A percentile compares a stretch with the other conserved stretches of the same genome.
Evolutionary conservation across 2,888 invertebrate species (phyloP).

Genomic region (Drosophila seclusa): DNA sequence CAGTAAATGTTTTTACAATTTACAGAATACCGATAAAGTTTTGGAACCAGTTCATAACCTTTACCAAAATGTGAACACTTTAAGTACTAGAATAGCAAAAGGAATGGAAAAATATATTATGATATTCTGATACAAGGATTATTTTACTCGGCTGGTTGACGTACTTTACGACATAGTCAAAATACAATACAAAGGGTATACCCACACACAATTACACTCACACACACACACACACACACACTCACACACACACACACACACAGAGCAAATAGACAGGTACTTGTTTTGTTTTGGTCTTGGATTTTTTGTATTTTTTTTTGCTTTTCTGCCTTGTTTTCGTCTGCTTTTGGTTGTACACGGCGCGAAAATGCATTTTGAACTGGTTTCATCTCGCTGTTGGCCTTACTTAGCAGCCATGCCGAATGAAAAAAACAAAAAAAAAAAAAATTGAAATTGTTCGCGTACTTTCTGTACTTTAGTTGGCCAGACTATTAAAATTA

Average conservation of each 20-base stretch:
- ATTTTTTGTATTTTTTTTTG: background rate
- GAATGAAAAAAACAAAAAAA: background rate
- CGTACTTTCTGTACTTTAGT: constrained; percentile 29
- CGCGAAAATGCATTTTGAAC: constrained; percentile 37
- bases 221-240: background rate
- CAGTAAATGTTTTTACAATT: background rate
- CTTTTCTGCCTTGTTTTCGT: constrained; percentile 14
- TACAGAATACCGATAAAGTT: background rate
- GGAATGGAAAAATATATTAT: background rate
- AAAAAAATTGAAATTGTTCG: constrained; percentile 25
- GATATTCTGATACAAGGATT: background rate
- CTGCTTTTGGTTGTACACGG: constrained; percentile 28
- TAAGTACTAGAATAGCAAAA: background rate
- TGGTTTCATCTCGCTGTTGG: constrained; percentile 40
- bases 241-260: background rate
- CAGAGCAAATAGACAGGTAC: constrained; percentile 12
- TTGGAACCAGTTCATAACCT: background rate
- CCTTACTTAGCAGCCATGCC: constrained; percentile 5
- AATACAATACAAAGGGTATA: background rate
- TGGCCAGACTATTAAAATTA: constrained; percentile 30
- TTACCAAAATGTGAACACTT: background rate
- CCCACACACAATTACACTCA: background rate
- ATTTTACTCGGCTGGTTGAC: background rate
- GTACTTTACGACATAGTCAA: background rate
- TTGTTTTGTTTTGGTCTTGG: constrained; percentile 17